phyloP scores from a whole-genome alignment of 2,113 vertebrate genomes.

The Sciurus niger region DNA sequence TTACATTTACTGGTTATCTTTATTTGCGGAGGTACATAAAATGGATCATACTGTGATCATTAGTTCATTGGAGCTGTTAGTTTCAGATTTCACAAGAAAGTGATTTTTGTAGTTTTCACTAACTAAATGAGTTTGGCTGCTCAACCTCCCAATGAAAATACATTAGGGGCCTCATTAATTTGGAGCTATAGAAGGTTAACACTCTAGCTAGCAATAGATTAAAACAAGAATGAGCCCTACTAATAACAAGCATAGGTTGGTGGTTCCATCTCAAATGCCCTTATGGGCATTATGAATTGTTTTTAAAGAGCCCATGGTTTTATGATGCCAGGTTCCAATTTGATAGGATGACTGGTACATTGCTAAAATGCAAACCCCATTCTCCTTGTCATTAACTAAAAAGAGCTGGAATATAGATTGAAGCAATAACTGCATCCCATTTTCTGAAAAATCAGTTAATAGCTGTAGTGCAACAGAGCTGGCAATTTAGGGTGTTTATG shows the following conservation, averaged over 20 bases:
- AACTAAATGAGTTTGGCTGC: constrained; percentile 90
- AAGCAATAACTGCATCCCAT: constrained; percentile 81
- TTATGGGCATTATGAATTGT: constrained; percentile 75
- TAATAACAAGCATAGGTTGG: constrained; percentile 85
- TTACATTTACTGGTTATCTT: constrained; percentile 87
- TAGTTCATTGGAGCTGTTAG: constrained; percentile 89
- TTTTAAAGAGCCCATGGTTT: constrained; percentile 81
- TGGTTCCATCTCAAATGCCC: constrained; percentile 78
- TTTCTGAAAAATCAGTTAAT: constrained; percentile 85
- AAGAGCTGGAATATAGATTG: constrained; percentile 85
- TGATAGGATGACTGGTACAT: constrained; percentile 69
- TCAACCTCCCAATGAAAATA: constrained; percentile 90
- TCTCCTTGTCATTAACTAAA: constrained; percentile 85
- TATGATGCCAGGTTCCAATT: constrained; percentile 78
- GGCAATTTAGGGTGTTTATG: constrained; percentile 48
- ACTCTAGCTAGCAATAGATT: constrained; percentile 85
- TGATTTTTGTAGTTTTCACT: constrained; percentile 90
- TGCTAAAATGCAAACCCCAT: constrained; percentile 84
- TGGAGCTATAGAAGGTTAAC: constrained; percentile 87
- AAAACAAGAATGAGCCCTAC: constrained; percentile 83
- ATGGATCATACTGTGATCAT: constrained; percentile 86
- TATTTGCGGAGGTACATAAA: constrained; percentile 89
- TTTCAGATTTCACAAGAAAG: constrained; percentile 91
- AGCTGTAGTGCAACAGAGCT: constrained; percentile 71
- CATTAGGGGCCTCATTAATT: constrained; percentile 92